Evolutionary conservation across 2,797 vertebrate species (phyloP).

Genomic region (Microctenopoma stevenorrisi): DNA sequence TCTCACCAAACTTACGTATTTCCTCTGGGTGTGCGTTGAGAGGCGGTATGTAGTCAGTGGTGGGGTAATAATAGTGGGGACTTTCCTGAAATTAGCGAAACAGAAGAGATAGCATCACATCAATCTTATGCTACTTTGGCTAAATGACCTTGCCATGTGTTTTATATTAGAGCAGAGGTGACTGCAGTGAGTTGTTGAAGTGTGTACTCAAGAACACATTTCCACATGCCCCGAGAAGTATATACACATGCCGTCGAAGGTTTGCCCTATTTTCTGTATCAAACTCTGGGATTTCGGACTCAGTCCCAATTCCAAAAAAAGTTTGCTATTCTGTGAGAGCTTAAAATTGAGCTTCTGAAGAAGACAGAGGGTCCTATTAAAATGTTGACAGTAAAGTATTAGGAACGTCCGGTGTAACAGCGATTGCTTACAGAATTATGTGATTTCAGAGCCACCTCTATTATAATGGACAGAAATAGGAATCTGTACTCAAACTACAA

Average conservation of each 20-base stretch:
- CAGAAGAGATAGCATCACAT: constrained; percentile 37
- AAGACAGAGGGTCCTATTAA: background rate
- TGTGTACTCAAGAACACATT: background rate
- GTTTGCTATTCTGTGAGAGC: background rate
- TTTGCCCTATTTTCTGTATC: background rate
- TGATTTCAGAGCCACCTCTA: too few relatives aligned
- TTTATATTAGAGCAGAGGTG: constrained; percentile 1
- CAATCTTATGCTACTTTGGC: background rate
- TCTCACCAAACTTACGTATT: constrained; percentile 66
- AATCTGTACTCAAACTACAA: constrained; percentile 7
- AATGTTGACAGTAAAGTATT: background rate
- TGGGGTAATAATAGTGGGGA: constrained; percentile 77
- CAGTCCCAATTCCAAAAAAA: too few relatives aligned
- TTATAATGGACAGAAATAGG: background rate
- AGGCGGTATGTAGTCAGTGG: constrained; percentile 61
- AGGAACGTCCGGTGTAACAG: too few relatives aligned
- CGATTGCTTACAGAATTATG: too few relatives aligned
- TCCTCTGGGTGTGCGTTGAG: constrained; percentile 74
- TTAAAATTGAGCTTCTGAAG: background rate
- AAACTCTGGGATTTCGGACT: background rate
- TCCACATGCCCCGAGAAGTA: background rate
- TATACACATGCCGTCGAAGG: background rate
- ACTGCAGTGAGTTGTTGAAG: background rate
- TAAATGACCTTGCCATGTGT: constrained; percentile 47
- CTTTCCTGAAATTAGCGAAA: constrained; percentile 68